Base-by-base conservation (phyloP, 1,140 invertebrate genomes). In the Bombus pyrosoma region DNA sequence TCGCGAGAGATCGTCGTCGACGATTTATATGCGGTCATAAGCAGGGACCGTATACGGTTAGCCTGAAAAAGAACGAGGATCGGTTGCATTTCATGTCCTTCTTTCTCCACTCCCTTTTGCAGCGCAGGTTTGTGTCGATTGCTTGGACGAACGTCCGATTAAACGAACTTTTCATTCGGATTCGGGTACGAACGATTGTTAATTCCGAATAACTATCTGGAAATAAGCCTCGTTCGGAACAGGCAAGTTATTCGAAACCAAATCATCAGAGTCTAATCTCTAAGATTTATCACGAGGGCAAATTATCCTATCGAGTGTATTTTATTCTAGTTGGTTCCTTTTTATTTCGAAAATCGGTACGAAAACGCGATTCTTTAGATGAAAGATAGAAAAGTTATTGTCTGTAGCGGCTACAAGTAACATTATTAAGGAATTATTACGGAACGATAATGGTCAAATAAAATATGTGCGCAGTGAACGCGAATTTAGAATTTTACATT, bases 11-110 rank as follows among this genome's bases (percentile, higher is more conserved):
- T 77, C 84, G 78, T 74, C 39, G 13, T 2, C 62, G 5, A 32
- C 59, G 34, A 81, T 81, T 81, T 74, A 68, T 37, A 47, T 37
- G 64, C 71, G 57, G 10, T 53, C 39, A 57, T 32, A 73, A 47
- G 18, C 68, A n/a, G n/a, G 15, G 1, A 53, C 39, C 69, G 68
- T 41, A 39, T 71, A 80, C 9, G 43, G 32, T 25, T 41, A 9
- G 32, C 37, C 66, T 68, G 32, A 18, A 37, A 72, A 57, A 59
- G 12, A 43, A 39, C 28, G n/a, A 22, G 64, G n/a, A 68, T 41
- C 59, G 12, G 41, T 3, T n/a, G n/a, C 32, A 15, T 78, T 78
- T n/a, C 34, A 4, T 12, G 9, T 28, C 34, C 18, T 22, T 77
- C 62, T 25, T 39, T 15, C 13, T 0, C 6, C 6, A 25, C 22